Evolutionary conservation across 2,113 vertebrate species (phyloP).

Genomic region (Sebastes schlegelii): DNA sequence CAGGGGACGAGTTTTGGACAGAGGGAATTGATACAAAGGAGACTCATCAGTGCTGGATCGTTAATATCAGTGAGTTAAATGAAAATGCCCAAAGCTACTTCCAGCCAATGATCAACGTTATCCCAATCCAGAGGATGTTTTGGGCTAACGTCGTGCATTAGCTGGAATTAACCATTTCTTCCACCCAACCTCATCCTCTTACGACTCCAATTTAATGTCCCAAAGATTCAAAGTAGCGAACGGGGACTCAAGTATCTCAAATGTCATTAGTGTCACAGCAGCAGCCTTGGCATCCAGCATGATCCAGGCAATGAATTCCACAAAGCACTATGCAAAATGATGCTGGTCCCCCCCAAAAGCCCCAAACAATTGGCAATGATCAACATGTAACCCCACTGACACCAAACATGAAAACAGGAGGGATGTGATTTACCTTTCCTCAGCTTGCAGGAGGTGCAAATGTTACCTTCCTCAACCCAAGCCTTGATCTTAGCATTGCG

Average conservation of each 20-base stretch:
- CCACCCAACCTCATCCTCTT: constrained; percentile 78
- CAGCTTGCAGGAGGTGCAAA: constrained; percentile 77
- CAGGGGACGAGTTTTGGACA: constrained; percentile 73
- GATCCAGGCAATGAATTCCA: constrained; percentile 83
- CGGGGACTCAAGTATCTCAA: constrained; percentile 66
- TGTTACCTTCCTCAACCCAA: constrained; percentile 82
- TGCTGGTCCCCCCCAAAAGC: constrained; percentile 62
- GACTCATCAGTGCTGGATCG: constrained; percentile 51
- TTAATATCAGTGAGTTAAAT: constrained; percentile 40
- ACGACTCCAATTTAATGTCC: constrained; percentile 74
- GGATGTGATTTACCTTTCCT: constrained; percentile 83
- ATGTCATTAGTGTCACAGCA: constrained; percentile 78
- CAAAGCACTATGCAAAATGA: constrained; percentile 83
- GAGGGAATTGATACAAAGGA: constrained; percentile 69
- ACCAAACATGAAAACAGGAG: constrained; percentile 82
- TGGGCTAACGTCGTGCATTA: constrained; percentile 75
- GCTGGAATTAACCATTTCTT: constrained; percentile 77
- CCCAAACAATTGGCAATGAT: constrained; percentile 71
- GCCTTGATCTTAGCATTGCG: constrained; percentile 78
- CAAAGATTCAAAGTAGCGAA: constrained; percentile 69
- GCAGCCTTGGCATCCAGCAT: constrained; percentile 84
- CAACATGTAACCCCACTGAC: constrained; percentile 75
- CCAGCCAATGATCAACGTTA: constrained; percentile 77
- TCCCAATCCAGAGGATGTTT: constrained; percentile 65
- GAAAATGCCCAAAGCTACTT: constrained; percentile 77